These are phyloP conservation scores for Euproctis similis DNA, from an alignment of 2,888 invertebrate species.

Conservation along the genomic window DNA sequence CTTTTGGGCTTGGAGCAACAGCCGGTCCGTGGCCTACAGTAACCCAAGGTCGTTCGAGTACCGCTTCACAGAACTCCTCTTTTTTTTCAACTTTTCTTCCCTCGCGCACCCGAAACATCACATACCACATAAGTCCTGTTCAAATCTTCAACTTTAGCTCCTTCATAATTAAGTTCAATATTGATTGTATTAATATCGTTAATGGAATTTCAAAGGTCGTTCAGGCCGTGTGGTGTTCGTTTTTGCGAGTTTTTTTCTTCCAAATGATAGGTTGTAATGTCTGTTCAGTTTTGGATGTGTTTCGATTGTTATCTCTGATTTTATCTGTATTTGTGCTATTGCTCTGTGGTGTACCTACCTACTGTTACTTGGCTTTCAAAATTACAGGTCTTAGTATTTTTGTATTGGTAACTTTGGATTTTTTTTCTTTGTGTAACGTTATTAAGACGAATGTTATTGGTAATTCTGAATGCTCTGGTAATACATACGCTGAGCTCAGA, in stretches of 20 bases:
- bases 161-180: constrained; percentile 14
- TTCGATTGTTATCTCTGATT: constrained; percentile 24
- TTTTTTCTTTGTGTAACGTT: constrained; percentile 13
- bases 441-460: constrained; percentile 15
- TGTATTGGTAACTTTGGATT: constrained; percentile 8
- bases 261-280: constrained; percentile 48
- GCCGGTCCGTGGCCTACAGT: constrained; percentile 69
- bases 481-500: too few species aligned
- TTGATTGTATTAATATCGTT: constrained; percentile 11
- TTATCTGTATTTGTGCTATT: constrained; percentile 20
- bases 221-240: constrained; percentile 55
- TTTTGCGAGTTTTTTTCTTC: constrained; percentile 50
- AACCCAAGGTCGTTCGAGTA: constrained; percentile 68
- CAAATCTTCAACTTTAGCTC: constrained; percentile 27
- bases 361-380: constrained; percentile 15
- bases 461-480: too few species aligned
- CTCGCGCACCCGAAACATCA: constrained; percentile 32
- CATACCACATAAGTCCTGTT: constrained; percentile 14
- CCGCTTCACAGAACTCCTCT: constrained; percentile 60
- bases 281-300: constrained; percentile 24
- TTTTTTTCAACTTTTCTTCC: constrained; percentile 64
- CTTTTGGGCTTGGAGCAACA: constrained; percentile 46
- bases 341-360: too few species aligned
- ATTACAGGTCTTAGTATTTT: constrained; percentile 13
- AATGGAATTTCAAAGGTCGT: constrained; percentile 66